Evolutionary conservation across 2,888 invertebrate genomes (phyloP), one percentile per base, ranked within the genome.

Genomic region (Herminia tarsipennalis): DNA sequence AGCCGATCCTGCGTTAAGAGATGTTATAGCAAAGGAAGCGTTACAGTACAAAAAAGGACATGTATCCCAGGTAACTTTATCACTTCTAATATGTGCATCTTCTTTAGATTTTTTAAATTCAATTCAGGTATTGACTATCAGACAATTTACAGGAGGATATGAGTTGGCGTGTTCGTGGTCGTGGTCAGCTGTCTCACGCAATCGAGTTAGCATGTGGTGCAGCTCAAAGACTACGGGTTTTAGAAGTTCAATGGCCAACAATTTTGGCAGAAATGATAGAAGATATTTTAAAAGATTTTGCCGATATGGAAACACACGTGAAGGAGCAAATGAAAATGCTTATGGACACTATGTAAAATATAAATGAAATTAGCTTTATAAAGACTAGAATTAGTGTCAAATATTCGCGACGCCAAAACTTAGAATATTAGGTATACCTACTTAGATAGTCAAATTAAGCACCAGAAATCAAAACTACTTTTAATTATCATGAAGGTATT

Each of bases 21-120:
- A 94, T 58, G 97, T 97, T 6, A 96, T 97, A 37, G 96, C 96
- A 38, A 97, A 97, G 80, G 97, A 97, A 85, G 96, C 97, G 1
- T 80, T 97, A 29, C 96, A 97, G 64, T 97, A 96, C 93, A 93
- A 94, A 65, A 93, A 94, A 73, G 94, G 94, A 13, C 90, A 92
- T 44, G 80, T 90, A 5, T 91, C 92, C 1, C 92, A 92, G 83
- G 92, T 91, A 45, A 42, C 21, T 4, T 1, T 25, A 9, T 14
- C 5, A 8, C 12, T 9, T 12, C 10, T 10, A n/a, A 8, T 9
- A 21, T 14, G 21, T 16, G n/a, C 1, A 16, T 13, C 8, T 6
- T 2, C 6, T n/a, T n/a, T n/a, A n/a, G n/a, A n/a, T n/a, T n/a
- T n/a, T n/a, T n/a, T n/a, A n/a, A n/a, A n/a, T n/a, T n/a, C n/a